Conservation (phyloP, 2,888 invertebrate genomes). For the Tenthredo amoena region DNA sequence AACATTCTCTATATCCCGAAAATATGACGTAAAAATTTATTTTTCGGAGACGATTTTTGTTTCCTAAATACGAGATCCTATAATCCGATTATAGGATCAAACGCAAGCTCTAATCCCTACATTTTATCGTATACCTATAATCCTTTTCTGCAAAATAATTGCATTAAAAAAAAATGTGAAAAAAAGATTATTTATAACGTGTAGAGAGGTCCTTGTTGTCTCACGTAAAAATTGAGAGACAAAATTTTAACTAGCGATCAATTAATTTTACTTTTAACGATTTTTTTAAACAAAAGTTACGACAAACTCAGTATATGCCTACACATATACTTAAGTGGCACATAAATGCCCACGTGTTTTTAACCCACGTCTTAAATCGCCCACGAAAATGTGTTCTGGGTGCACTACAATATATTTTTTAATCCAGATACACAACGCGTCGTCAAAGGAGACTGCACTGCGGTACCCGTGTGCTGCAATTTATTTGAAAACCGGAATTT, state of each 20-base stretch:
- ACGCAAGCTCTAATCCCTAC: background rate
- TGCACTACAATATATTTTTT: conserved; percentile 16
- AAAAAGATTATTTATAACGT: background rate
- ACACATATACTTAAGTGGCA: conserved; percentile 12
- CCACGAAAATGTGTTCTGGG: conserved; percentile 39
- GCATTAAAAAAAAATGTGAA: background rate
- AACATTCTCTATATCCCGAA: background rate
- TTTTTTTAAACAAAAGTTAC: background rate
- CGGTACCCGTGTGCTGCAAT: background rate
- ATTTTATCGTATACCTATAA: background rate
- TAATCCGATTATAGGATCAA: background rate
- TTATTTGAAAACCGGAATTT: conserved; percentile 13
- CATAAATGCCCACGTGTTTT: conserved; percentile 24
- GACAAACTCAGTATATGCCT: conserved; percentile 11
- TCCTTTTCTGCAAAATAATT: background rate
- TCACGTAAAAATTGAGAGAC: background rate
- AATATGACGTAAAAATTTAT: background rate
- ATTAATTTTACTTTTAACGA: background rate
- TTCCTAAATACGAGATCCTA: background rate
- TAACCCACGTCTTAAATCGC: conserved; percentile 42
- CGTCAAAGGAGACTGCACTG: background rate
- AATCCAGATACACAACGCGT: background rate
- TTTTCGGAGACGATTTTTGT: background rate
- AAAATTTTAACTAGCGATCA: background rate
- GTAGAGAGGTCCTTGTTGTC: background rate